Percentiles rank a stretch among this genome's conserved stretches.
Conservation (phyloP, 37 sponge, comb jelly and placozoan genomes). For the Diacarnus erythraeanus region DNA sequence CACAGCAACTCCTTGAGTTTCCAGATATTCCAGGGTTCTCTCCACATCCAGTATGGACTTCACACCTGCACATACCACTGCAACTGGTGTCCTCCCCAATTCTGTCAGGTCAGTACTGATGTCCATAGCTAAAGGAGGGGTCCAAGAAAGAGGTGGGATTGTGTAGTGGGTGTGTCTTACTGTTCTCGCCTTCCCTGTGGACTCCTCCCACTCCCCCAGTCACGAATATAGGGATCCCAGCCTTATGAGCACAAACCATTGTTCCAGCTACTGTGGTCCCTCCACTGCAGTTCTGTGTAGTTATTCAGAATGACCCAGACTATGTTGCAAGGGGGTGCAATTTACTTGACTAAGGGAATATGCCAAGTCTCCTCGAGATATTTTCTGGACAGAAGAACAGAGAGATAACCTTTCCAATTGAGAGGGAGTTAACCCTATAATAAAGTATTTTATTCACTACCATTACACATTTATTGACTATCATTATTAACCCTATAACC, state of each 20-base stretch:
- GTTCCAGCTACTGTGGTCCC: constrained; percentile 96
- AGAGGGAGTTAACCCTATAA: constrained; percentile 29
- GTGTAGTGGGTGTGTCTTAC: constrained; percentile 52
- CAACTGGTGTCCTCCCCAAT: constrained; percentile 91
- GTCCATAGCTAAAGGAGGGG: constrained; percentile 65
- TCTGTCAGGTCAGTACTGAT: constrained; percentile 95
- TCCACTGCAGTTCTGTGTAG: constrained; percentile 59
- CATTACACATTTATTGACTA: too few species aligned
- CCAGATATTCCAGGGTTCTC: constrained; percentile 91
- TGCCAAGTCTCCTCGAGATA: constrained; percentile 74
- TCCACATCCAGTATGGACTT: constrained; percentile 96
- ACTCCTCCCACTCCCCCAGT: constrained; percentile 99
- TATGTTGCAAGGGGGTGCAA: background rate
- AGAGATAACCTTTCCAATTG: constrained; percentile 49
- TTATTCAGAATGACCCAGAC: background rate
- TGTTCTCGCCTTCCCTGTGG: constrained; percentile 78
- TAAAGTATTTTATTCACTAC: too few species aligned
- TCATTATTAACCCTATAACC: too few species aligned
- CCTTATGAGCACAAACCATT: constrained; percentile 85
- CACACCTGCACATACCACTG: constrained; percentile 96
- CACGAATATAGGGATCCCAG: constrained; percentile 86
- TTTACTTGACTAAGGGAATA: constrained; percentile 55
- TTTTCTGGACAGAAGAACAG: constrained; percentile 25
- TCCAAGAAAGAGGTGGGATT: background rate
- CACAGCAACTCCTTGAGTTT: constrained; percentile 90